Percentiles rank a stretch among this genome's conserved stretches.
phyloP scores from a whole-genome alignment of 2,888 invertebrate genomes.

The Trissonchulus sp. region DNA sequence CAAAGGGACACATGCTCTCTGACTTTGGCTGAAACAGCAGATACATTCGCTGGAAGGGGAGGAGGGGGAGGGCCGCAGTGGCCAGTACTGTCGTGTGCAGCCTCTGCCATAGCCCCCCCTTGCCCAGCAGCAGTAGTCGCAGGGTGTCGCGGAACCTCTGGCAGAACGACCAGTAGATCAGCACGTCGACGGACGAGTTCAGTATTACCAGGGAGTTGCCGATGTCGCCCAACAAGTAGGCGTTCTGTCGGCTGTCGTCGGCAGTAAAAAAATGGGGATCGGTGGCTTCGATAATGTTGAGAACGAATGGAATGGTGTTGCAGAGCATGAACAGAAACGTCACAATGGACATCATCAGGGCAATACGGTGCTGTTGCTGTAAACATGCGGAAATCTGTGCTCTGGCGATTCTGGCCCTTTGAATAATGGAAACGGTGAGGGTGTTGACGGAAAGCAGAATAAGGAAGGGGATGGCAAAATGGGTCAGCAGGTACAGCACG shows the following conservation, averaged over 20 bases:
- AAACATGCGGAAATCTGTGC: background rate
- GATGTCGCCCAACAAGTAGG: constrained; percentile 14
- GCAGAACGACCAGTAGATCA: constrained; percentile 19
- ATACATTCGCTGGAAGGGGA: no score
- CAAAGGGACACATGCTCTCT: no score
- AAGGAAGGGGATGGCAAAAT: constrained; percentile 9
- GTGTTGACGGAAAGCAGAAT: background rate
- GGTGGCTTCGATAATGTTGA: constrained; percentile 21
- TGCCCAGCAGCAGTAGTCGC: background rate
- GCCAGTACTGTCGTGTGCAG: no score
- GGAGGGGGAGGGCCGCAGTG: no score
- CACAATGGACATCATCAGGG: constrained; percentile 22
- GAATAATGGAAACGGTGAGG: background rate
- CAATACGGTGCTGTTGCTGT: constrained; percentile 4
- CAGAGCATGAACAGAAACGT: background rate
- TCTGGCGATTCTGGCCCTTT: background rate
- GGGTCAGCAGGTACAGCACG: constrained; percentile 5
- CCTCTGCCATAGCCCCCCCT: no score
- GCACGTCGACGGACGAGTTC: constrained; percentile 10
- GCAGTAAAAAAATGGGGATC: constrained; percentile 1
- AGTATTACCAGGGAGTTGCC: constrained; percentile 5
- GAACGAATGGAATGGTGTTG: constrained; percentile 22
- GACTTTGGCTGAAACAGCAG: no score
- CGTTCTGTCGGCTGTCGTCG: background rate
- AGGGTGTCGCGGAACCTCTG: constrained; percentile 11